Percentiles rank a stretch among this genome's conserved stretches.
These are phyloP conservation scores for Discoglossus pictus DNA, from an alignment of 2,797 vertebrate genomes.

Conservation along the genomic window DNA sequence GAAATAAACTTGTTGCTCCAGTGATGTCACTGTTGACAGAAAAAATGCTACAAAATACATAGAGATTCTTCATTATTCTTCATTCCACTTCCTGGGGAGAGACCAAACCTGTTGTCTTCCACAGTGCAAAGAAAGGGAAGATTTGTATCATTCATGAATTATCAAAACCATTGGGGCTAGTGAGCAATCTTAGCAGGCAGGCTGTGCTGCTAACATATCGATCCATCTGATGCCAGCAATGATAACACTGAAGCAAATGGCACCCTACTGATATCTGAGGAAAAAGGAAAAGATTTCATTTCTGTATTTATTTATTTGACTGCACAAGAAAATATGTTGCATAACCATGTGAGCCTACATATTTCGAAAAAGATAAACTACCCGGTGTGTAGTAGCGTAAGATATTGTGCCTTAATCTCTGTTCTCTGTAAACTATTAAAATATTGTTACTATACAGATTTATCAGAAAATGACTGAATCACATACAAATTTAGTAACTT, in stretches of 20 bases:
- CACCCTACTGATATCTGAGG: slow-evolving; percentile 25
- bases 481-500: no score
- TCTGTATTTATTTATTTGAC: neutral
- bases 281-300: neutral
- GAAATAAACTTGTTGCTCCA: no score
- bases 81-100: neutral
- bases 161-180: slow-evolving; percentile 27
- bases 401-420: no score
- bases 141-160: slow-evolving; percentile 38
- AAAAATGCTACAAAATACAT: neutral
- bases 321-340: neutral
- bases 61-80: neutral
- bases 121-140: slow-evolving; percentile 12
- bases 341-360: neutral
- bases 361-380: no score
- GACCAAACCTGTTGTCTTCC: slow-evolving; percentile 16
- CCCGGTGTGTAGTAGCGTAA: no score
- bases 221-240: slow-evolving; percentile 37
- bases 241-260: slow-evolving; percentile 26
- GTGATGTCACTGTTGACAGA: no score
- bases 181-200: slow-evolving; percentile 10
- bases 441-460: no score
- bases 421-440: no score
- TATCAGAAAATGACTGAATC: no score
- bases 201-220: slow-evolving; percentile 25